A percentile compares a stretch with the other conserved stretches of the same genome.
Evolutionary conservation across 2,888 invertebrate species (phyloP).

Genomic region (Lithophane ornitopus): DNA sequence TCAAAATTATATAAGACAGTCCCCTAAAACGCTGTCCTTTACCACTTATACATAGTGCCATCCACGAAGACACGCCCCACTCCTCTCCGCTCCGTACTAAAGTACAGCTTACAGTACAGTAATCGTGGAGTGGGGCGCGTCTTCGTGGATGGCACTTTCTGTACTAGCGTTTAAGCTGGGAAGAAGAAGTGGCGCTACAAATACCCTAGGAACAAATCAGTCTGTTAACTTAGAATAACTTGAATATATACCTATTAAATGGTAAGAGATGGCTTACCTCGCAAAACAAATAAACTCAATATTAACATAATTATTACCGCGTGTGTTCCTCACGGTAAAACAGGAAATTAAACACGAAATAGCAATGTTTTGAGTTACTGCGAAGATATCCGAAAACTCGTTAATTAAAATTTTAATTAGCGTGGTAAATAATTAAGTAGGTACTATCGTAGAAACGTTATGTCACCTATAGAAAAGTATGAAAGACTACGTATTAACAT

Average conservation of each 20-base stretch:
- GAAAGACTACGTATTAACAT: background rate
- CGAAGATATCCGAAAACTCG: background rate
- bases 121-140: too few relatives aligned
- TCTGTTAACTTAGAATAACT: background rate
- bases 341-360: slow-evolving; percentile 1
- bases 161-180: background rate
- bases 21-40: background rate
- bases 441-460: background rate
- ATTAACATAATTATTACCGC: slow-evolving; percentile 34
- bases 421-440: background rate
- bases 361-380: background rate
- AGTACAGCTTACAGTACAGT: too few relatives aligned
- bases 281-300: slow-evolving; percentile 30
- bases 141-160: too few relatives aligned
- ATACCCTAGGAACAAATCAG: background rate
- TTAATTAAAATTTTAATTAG: slow-evolving; percentile 23
- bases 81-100: too few relatives aligned
- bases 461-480: background rate
- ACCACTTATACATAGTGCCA: too few relatives aligned
- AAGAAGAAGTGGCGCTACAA: background rate
- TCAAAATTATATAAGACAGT: background rate
- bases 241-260: too few relatives aligned
- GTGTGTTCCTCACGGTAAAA: background rate
- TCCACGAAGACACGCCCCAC: too few relatives aligned
- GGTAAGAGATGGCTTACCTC: slow-evolving; percentile 36